Evolutionary conservation across 2,797 vertebrate genomes (phyloP).

Genomic region (Sebastes aleutianus): DNA sequence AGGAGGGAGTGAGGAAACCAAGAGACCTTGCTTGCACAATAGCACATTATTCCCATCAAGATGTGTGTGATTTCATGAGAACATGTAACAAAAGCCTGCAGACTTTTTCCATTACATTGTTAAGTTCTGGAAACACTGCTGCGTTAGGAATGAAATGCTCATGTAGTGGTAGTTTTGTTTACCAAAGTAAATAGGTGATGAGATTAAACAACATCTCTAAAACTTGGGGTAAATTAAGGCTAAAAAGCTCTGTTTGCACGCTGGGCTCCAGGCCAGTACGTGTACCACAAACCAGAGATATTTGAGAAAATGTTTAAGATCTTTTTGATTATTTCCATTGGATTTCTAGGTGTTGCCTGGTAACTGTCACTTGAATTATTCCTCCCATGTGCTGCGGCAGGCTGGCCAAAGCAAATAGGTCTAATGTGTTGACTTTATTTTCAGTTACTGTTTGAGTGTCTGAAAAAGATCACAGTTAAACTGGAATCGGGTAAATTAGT

Average conservation of each 20-base stretch:
- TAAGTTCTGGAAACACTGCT: slow-evolving; percentile 50
- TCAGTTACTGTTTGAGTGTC: slow-evolving; percentile 29
- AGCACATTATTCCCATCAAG: slow-evolving; percentile 61
- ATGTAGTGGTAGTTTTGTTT: slow-evolving; percentile 20
- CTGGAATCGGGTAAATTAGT: slow-evolving; percentile 29
- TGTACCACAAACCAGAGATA: slow-evolving; percentile 1
- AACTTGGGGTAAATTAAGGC: background rate
- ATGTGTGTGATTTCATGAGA: slow-evolving; percentile 52
- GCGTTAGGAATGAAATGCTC: slow-evolving; percentile 31
- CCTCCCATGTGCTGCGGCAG: background rate
- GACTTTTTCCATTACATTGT: slow-evolving; percentile 69
- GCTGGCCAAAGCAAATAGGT: slow-evolving; percentile 33
- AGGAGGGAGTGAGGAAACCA: slow-evolving; percentile 24
- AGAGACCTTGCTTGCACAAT: slow-evolving; percentile 55
- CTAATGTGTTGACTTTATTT: slow-evolving; percentile 36
- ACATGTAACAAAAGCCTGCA: slow-evolving; percentile 63
- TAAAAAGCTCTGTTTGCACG: background rate
- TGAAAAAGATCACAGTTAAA: slow-evolving; percentile 11
- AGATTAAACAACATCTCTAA: slow-evolving; percentile 22
- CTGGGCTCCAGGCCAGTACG: background rate
- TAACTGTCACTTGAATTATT: slow-evolving; percentile 45
- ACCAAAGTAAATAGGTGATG: slow-evolving; percentile 36
- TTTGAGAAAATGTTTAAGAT: slow-evolving; percentile 27
- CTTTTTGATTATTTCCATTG: slow-evolving; percentile 43
- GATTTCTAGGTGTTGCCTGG: slow-evolving; percentile 40